Base-by-base conservation (phyloP, 1,140 invertebrate genomes). In the Euborellia annulipes region DNA sequence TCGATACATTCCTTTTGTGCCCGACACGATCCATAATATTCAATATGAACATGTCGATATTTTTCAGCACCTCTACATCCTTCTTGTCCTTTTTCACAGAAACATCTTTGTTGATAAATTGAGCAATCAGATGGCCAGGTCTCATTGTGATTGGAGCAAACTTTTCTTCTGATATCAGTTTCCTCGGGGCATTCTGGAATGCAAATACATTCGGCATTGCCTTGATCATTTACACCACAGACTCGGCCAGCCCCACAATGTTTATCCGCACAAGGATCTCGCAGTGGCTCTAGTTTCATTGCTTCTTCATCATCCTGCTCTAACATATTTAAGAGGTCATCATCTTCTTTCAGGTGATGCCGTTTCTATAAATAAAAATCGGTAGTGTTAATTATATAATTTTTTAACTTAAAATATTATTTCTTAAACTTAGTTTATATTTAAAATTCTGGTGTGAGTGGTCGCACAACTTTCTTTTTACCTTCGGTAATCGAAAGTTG, bases 101-200 rank as follows among this genome's bases (percentile, higher is more conserved):
- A 74, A 60, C 91, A 95, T 50, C 88, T 72, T 62, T 89, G 79
- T 49, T 85, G 81, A 64, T 94, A 86, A 43, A 95, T 76, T 55
- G 91, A 80, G 63, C 91, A 95, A 58, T 94, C 88, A 13, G 87
- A 92, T 13, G 74, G 65, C 78, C 87, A 95, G 2, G 91, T 95
- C 63, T 92, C 82, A 58, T 95, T 95, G 65, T 82, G 78, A 64
- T 91, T 93, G 36, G 84, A 87, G 68, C 91, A 95, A 21, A 94
- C 89, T 63, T 79, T 81, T 53, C 86, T 73, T 23, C 86, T 71
- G 0, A 73, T 68, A 58, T 92, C 86, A 3, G 65, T 67, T 65
- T 91, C 85, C 48, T 72, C 65, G 18, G 83, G 84, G 55, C 90
- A 95, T 14, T 73, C 70, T 43, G 78, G 75, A 52, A 93, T 79